Conservation (phyloP, 2,888 invertebrate genomes). For the Mimas tiliae region DNA sequence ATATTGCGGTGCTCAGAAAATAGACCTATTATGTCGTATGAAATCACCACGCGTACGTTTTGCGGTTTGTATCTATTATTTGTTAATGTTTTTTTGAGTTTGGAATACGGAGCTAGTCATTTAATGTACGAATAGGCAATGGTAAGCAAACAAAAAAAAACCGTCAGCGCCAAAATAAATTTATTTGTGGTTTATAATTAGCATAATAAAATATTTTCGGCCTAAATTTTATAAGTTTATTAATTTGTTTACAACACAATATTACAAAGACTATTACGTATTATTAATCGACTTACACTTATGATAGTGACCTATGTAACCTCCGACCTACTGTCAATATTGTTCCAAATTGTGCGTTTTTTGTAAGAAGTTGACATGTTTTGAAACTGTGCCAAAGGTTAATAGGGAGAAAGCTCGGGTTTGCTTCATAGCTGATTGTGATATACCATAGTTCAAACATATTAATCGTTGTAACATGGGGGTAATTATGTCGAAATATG, state of each 20-base stretch:
- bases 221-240: slow-evolving; percentile 14
- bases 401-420: slow-evolving; percentile 18
- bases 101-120: slow-evolving; percentile 1
- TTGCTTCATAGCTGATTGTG: slow-evolving; percentile 12
- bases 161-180: not conserved
- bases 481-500: slow-evolving; percentile 19
- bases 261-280: slow-evolving; percentile 35
- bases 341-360: slow-evolving; percentile 63
- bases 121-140: too few relatives aligned
- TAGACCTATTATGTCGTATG: slow-evolving; percentile 51
- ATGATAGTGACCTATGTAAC: slow-evolving; percentile 48
- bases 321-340: slow-evolving; percentile 60
- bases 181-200: not conserved
- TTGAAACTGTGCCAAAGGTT: slow-evolving; percentile 53
- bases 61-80: slow-evolving; percentile 41
- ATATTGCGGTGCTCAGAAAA: slow-evolving; percentile 44
- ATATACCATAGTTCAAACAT: slow-evolving; percentile 12
- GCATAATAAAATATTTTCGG: slow-evolving; percentile 1
- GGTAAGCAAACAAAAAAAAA: too few relatives aligned
- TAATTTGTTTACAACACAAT: slow-evolving; percentile 38
- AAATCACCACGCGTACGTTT: slow-evolving; percentile 43
- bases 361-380: slow-evolving; percentile 62
- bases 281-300: slow-evolving; percentile 32
- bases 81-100: slow-evolving; percentile 19
- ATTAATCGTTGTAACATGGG: slow-evolving; percentile 19